Base-by-base conservation (phyloP, 2,888 invertebrate genomes). In the Bedellia somnulentella region DNA sequence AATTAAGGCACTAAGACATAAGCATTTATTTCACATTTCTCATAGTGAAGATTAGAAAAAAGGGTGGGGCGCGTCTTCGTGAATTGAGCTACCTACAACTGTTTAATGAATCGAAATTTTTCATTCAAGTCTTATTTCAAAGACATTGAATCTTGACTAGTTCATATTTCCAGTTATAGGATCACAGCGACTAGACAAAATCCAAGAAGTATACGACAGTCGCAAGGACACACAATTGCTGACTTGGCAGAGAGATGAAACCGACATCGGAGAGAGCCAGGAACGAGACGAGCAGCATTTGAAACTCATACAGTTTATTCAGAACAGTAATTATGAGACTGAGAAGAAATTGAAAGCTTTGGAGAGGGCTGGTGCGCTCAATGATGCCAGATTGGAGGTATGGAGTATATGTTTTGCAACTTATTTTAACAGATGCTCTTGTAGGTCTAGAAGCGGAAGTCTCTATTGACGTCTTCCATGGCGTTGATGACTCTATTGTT, bases 251-350 rank as follows among this genome's bases (percentile, higher is more conserved):
- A 66, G 66, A 36, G 78, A 82, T 35, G 80, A 85, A 26, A 48
- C 67, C 5, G 60, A 70, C 1, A 61, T 80, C 12, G 60, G 77
- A 11, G 57, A 77, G 6, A 52, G 61, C 26, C 79, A 82, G 32
- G 68, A 79, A 2, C 58, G 63, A 24, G 73, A 76, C 0, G 83
- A 83, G 40, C 68, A 79, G 30, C 68, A 82, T 30, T 46, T 85
- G 32, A 80, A 79, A 36, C 66, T 79, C 15, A 73, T 83, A 18
- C 78, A 76, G n/a, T 80, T 68, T 43, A 80, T 80, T 23, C 66
- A 83, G 42, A 61, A 78, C n/a, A 56, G 71, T 14, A 57, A 70
- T 24, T 73, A 68, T 35, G 43, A 49, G 21, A 37, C 34, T 1
- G 42, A 50, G 32, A 66, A 49, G 32, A 60, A 55, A 6, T 46